A percentile compares a stretch with the other conserved stretches of the same genome.
Evolutionary conservation across 1,140 invertebrate species (phyloP).

Genomic region (Drosophila neocordata): DNA sequence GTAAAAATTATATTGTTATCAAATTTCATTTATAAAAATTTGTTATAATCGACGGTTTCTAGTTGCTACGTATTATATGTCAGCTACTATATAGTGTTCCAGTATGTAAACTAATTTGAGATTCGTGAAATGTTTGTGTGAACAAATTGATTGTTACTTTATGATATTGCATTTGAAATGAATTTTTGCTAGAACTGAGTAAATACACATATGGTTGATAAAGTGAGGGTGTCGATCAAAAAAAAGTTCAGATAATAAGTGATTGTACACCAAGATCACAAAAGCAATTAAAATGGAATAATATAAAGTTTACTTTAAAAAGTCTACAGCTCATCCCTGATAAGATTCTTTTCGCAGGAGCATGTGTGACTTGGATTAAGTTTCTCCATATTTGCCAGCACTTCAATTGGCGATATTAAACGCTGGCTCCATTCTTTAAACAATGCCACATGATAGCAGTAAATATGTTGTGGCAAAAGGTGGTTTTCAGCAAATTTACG

Average conservation of each 20-base stretch:
- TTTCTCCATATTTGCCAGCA: slow-evolving; percentile 89
- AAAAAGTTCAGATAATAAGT: too few relatives aligned
- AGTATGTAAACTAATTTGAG: not conserved
- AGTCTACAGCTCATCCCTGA: slow-evolving; percentile 60
- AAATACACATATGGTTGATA: not conserved
- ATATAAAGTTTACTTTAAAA: not conserved
- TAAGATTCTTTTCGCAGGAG: slow-evolving; percentile 69
- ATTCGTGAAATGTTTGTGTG: not conserved
- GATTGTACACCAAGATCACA: not conserved
- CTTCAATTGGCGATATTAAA: slow-evolving; percentile 85
- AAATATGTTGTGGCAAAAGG: slow-evolving; percentile 92
- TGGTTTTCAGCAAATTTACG: slow-evolving; percentile 90
- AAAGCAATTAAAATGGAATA: too few relatives aligned
- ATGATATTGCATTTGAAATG: not conserved
- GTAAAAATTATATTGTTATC: slow-evolving; percentile 1
- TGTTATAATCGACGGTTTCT: slow-evolving; percentile 5
- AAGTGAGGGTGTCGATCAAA: not conserved
- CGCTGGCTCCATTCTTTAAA: slow-evolving; percentile 91
- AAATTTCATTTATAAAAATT: not conserved
- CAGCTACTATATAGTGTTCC: not conserved
- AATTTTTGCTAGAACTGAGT: not conserved
- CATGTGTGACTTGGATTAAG: slow-evolving; percentile 85
- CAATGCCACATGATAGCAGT: slow-evolving; percentile 94
- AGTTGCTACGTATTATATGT: not conserved
- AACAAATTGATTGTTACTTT: not conserved